Evolutionary conservation across 1,140 invertebrate genomes (phyloP).

Genomic region (Papilio dardanus): DNA sequence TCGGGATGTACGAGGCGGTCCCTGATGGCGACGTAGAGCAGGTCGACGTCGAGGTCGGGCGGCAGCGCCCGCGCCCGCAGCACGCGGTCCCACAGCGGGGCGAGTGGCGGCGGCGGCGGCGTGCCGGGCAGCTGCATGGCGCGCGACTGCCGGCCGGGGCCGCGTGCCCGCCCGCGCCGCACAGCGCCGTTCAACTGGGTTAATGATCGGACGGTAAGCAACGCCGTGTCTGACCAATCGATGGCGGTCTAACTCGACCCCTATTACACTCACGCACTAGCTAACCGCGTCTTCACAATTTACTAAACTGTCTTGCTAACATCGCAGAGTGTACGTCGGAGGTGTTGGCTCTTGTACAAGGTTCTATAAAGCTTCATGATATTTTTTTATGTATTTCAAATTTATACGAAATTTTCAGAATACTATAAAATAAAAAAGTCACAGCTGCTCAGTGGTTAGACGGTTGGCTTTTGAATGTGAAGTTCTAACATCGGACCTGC

Average conservation of each 20-base stretch:
- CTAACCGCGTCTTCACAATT: background rate
- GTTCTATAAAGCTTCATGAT: background rate
- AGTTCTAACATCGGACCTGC: background rate
- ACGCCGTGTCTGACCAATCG: slow-evolving; percentile 76
- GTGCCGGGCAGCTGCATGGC: slow-evolving; percentile 77
- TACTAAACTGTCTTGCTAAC: background rate
- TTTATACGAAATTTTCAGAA: background rate
- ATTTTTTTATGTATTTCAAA: background rate
- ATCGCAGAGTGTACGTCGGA: background rate
- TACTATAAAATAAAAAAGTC: background rate
- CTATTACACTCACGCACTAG: background rate
- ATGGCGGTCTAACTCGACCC: slow-evolving; percentile 46
- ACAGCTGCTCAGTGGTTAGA: background rate
- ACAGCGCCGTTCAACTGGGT: slow-evolving; percentile 75
- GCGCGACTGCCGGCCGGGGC: slow-evolving; percentile 61
- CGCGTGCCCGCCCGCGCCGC: slow-evolving; percentile 70
- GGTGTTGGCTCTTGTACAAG: background rate
- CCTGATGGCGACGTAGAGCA: slow-evolving; percentile 87
- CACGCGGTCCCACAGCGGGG: slow-evolving; percentile 90
- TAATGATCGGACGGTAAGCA: slow-evolving; percentile 78
- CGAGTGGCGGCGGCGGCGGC: slow-evolving; percentile 82
- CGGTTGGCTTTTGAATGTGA: background rate
- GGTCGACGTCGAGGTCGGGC: slow-evolving; percentile 84
- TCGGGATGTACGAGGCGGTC: slow-evolving; percentile 89
- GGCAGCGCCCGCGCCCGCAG: slow-evolving; percentile 84